These are phyloP conservation scores for Philereme vetulata DNA, from an alignment of 2,888 invertebrate genomes.

Conservation along the genomic window DNA sequence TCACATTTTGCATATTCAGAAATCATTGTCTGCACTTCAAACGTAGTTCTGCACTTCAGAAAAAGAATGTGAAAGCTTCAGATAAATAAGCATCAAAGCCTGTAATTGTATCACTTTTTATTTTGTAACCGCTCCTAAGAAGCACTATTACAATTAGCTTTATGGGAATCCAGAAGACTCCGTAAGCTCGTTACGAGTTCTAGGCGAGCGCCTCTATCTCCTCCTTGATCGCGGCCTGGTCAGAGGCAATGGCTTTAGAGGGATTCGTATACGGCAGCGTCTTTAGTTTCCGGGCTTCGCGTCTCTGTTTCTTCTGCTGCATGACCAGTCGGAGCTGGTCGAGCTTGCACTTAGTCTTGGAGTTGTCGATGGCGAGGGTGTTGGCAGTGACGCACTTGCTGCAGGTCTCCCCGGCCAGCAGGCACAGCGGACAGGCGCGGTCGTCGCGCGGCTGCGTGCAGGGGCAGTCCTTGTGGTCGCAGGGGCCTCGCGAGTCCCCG, in stretches of 20 bases:
- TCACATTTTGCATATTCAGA: slow-evolving; percentile 48
- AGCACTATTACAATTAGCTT: slow-evolving; percentile 19
- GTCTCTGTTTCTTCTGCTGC: slow-evolving; percentile 93
- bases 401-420: slow-evolving; percentile 61
- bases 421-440: slow-evolving; percentile 51
- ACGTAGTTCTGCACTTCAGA: slow-evolving; percentile 23
- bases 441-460: slow-evolving; percentile 48
- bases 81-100: slow-evolving; percentile 30
- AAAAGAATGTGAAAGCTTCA: slow-evolving; percentile 44
- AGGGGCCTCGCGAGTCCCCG: neutral
- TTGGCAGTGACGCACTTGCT: slow-evolving; percentile 73
- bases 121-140: slow-evolving; percentile 34
- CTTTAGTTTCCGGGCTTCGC: slow-evolving; percentile 90
- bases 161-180: slow-evolving; percentile 36
- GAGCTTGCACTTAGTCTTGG: slow-evolving; percentile 92
- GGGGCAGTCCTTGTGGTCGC: slow-evolving; percentile 27
- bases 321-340: slow-evolving; percentile 94
- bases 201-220: slow-evolving; percentile 75
- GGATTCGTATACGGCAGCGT: slow-evolving; percentile 85
- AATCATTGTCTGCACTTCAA: slow-evolving; percentile 39
- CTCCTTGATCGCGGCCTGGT: slow-evolving; percentile 91
- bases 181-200: slow-evolving; percentile 45
- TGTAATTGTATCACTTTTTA: slow-evolving; percentile 33
- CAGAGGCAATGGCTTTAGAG: slow-evolving; percentile 94
- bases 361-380: slow-evolving; percentile 87